phyloP scores from a whole-genome alignment of 53 echinoderm and acorn worm genomes.

The Hippasteria phrygiana region DNA sequence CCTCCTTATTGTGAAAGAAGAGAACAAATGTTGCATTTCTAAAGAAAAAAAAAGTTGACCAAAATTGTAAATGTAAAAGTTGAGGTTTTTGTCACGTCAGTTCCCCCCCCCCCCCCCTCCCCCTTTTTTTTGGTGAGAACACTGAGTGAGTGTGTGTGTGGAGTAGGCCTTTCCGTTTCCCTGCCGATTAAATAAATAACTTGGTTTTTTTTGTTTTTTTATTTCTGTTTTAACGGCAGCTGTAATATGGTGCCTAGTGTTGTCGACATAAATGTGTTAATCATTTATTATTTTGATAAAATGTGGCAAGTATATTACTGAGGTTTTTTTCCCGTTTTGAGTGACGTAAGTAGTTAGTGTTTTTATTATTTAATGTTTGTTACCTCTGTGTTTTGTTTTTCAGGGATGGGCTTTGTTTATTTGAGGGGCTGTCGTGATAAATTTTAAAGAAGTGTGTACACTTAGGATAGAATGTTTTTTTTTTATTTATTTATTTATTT shows the following conservation, averaged over 20 bases:
- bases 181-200: slow-evolving; percentile 14
- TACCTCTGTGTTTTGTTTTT: background rate
- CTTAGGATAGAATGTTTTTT: slow-evolving; percentile 1
- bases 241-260: slow-evolving; percentile 63
- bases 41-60: too few species aligned
- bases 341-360: slow-evolving; percentile 47
- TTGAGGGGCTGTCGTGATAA: background rate
- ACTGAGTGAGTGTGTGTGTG: background rate
- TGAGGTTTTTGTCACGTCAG: too few species aligned
- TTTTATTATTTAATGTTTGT: background rate
- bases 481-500: background rate
- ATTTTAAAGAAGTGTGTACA: slow-evolving; percentile 7
- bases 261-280: slow-evolving; percentile 48
- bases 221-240: slow-evolving; percentile 50
- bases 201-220: slow-evolving; percentile 9
- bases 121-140: slow-evolving; percentile 53
- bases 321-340: slow-evolving; percentile 22
- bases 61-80: too few species aligned
- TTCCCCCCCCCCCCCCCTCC: too few species aligned
- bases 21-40: too few species aligned
- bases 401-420: background rate
- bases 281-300: slow-evolving; percentile 64
- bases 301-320: slow-evolving; percentile 28
- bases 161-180: slow-evolving; percentile 17
- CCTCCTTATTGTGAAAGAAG: too few species aligned